Conservation (phyloP, 2,888 invertebrate species). For the Diabrotica balteata region DNA sequence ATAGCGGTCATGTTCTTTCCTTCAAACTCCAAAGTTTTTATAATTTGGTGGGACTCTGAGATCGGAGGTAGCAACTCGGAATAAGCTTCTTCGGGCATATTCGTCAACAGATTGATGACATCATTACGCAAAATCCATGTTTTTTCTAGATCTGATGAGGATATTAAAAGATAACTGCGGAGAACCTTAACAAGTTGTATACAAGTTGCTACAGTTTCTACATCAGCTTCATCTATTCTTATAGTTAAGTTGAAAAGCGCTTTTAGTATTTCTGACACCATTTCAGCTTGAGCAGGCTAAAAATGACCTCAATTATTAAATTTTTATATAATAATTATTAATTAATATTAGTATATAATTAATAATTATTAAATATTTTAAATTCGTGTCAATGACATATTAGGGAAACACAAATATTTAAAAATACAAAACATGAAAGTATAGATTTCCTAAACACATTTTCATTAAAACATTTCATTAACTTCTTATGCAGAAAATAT, state of each 20-base stretch:
- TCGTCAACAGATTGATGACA: conserved; percentile 83
- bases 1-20: conserved; percentile 82
- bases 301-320: not conserved
- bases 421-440: too few relatives aligned
- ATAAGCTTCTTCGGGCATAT: conserved; percentile 79
- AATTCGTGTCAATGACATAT: too few relatives aligned
- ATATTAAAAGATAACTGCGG: conserved; percentile 71
- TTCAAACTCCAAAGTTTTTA: conserved; percentile 67
- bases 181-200: conserved; percentile 76
- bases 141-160: conserved; percentile 66
- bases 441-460: too few relatives aligned
- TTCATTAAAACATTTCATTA: too few relatives aligned
- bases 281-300: conserved; percentile 68
- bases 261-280: conserved; percentile 78
- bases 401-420: too few relatives aligned
- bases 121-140: conserved; percentile 77
- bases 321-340: too few relatives aligned
- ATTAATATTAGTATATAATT: too few relatives aligned
- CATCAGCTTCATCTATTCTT: conserved; percentile 59
- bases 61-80: conserved; percentile 70
- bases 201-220: conserved; percentile 76
- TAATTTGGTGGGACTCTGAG: conserved; percentile 54
- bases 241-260: conserved; percentile 80
- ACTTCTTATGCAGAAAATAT: too few relatives aligned
- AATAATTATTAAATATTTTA: too few relatives aligned